These are phyloP conservation scores for Gastrophryne carolinensis DNA, from an alignment of 2,797 vertebrate genomes.

Conservation along the genomic window DNA sequence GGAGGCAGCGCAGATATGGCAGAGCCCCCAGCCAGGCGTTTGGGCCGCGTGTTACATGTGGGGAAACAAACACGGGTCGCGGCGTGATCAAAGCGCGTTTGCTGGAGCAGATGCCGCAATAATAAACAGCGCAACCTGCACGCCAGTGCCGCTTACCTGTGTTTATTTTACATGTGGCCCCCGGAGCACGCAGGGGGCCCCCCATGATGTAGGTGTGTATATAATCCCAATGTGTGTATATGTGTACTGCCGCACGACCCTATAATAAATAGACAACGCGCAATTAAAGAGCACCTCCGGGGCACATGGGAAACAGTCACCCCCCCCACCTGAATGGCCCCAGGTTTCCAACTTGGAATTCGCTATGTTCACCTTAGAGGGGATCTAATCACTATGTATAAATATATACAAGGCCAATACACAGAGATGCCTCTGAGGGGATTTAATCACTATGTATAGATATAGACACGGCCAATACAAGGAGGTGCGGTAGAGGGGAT, in stretches of 20 bases:
- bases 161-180: not conserved
- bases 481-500: no score
- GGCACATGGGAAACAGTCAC: no score
- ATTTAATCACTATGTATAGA: no score
- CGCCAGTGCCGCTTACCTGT: not conserved
- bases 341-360: no score
- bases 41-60: not conserved
- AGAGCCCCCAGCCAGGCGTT: not conserved
- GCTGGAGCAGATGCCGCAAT: not conserved
- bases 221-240: not conserved
- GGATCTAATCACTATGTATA: no score
- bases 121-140: not conserved
- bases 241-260: not conserved
- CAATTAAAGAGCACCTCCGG: not conserved
- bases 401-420: no score
- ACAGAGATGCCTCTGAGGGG: no score
- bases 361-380: no score
- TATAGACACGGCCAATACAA: no score
- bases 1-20: not conserved
- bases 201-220: not conserved
- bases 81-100: not conserved
- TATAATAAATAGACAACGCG: not conserved
- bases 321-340: no score
- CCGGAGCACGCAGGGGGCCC: not conserved
- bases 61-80: not conserved